Conservation (phyloP, 1,140 invertebrate species). For the Drosophila gunungcola region DNA sequence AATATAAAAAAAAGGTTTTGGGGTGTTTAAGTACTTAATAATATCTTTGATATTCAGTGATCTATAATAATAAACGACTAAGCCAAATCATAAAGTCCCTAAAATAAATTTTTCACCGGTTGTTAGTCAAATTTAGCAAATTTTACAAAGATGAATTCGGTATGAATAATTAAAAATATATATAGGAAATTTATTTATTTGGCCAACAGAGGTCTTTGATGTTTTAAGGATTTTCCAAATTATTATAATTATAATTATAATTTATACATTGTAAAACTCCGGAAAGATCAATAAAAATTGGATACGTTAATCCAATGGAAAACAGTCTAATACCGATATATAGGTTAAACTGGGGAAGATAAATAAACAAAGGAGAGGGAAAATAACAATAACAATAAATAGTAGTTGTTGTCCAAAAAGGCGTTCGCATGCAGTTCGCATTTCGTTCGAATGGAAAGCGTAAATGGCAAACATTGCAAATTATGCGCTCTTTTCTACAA, state of each 20-base stretch:
- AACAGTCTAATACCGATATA: background rate
- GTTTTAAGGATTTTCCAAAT: background rate
- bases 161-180: too few species aligned
- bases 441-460: slow-evolving; percentile 43
- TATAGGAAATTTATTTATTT: too few species aligned
- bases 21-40: too few species aligned
- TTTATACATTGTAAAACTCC: background rate
- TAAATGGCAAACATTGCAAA: slow-evolving; percentile 50
- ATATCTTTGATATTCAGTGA: too few species aligned
- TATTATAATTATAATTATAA: background rate
- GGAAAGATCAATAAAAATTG: slow-evolving; percentile 1
- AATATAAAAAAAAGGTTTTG: too few species aligned
- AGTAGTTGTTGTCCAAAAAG: slow-evolving; percentile 19
- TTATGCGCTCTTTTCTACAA: slow-evolving; percentile 56
- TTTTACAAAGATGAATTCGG: too few species aligned
- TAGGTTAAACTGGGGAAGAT: background rate
- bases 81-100: too few species aligned
- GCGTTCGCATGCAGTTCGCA: slow-evolving; percentile 42
- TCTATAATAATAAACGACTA: too few species aligned
- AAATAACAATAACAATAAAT: slow-evolving; percentile 41
- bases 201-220: too few species aligned
- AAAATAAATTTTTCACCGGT: too few species aligned
- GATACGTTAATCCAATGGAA: background rate
- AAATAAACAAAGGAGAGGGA: slow-evolving; percentile 22
- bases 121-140: too few species aligned